A percentile compares a stretch with the other conserved stretches of the same genome.
phyloP scores from a whole-genome alignment of 2,888 invertebrate species.

The Lottia scabra region DNA sequence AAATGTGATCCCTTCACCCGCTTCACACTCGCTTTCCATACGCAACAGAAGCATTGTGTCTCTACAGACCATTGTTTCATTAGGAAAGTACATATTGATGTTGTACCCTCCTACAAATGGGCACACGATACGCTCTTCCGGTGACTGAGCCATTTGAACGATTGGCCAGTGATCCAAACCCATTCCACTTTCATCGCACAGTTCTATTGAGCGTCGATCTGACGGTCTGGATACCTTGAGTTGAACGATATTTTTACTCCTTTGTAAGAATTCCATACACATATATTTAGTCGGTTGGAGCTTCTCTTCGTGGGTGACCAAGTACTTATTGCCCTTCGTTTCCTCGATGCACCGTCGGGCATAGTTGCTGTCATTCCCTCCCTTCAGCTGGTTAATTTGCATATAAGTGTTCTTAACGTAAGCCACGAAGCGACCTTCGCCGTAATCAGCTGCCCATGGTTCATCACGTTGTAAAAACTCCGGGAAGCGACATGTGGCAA shows the following conservation, averaged over 20 bases:
- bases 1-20: constrained; percentile 53
- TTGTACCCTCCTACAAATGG: constrained; percentile 41
- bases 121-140: constrained; percentile 29
- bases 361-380: constrained; percentile 23
- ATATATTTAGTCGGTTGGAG: constrained; percentile 32
- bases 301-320: constrained; percentile 38
- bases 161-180: constrained; percentile 57
- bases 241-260: constrained; percentile 56
- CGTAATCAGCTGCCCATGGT: constrained; percentile 36
- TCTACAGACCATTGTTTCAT: constrained; percentile 30
- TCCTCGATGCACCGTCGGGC: constrained; percentile 37
- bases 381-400: constrained; percentile 26
- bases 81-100: constrained; percentile 31
- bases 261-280: constrained; percentile 56
- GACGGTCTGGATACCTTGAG: constrained; percentile 35
- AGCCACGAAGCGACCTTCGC: constrained; percentile 27
- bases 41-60: constrained; percentile 33
- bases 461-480: constrained; percentile 27
- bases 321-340: constrained; percentile 42
- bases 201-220: constrained; percentile 19
- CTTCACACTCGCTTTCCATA: constrained; percentile 59
- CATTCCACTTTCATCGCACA: constrained; percentile 48
- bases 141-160: constrained; percentile 31
- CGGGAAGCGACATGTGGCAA: constrained; percentile 34
- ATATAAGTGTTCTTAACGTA: constrained; percentile 32